These are phyloP conservation scores for Chrysopilus asiliformis DNA, from an alignment of 2,888 invertebrate species.

Conservation along the genomic window DNA sequence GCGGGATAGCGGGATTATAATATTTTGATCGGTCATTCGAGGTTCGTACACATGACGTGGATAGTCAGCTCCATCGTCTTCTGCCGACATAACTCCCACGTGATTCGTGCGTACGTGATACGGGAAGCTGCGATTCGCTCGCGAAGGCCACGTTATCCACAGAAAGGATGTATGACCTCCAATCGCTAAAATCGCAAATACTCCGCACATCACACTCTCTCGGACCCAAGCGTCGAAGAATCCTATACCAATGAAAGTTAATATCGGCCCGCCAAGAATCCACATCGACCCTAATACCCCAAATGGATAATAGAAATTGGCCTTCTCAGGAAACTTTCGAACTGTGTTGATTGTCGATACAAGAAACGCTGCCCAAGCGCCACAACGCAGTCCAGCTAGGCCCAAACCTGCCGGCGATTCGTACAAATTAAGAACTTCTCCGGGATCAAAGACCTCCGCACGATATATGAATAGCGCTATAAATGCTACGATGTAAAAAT, in stretches of 20 bases:
- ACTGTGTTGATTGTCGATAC: conserved; percentile 47
- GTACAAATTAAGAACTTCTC: conserved; percentile 76
- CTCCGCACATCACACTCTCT: conserved; percentile 59
- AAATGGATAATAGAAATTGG: conserved; percentile 69
- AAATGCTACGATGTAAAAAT: conserved; percentile 58
- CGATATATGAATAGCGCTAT: conserved; percentile 67
- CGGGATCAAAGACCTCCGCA: conserved; percentile 79
- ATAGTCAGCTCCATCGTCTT: conserved; percentile 20
- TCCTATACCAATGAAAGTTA: conserved; percentile 63
- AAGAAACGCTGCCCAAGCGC: conserved; percentile 74
- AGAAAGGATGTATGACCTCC: conserved; percentile 57
- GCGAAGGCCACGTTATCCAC: conserved; percentile 67
- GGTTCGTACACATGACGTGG: conserved; percentile 20
- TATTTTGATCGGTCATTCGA: conserved; percentile 26
- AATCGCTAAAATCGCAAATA: conserved; percentile 50
- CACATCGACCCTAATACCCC: conserved; percentile 70
- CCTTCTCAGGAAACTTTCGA: conserved; percentile 71
- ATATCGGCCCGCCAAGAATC: conserved; percentile 73
- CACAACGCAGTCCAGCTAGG: conserved; percentile 55
- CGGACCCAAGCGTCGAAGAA: conserved; percentile 70
- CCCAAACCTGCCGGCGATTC: conserved; percentile 85
- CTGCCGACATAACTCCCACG: conserved; percentile 52
- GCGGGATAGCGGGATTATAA: conserved; percentile 50
- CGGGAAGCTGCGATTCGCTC: conserved; percentile 79
- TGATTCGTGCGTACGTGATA: conserved; percentile 82